These are phyloP conservation scores for Mellivora capensis DNA, from an alignment of 2,113 vertebrate species.

Conservation along the genomic window DNA sequence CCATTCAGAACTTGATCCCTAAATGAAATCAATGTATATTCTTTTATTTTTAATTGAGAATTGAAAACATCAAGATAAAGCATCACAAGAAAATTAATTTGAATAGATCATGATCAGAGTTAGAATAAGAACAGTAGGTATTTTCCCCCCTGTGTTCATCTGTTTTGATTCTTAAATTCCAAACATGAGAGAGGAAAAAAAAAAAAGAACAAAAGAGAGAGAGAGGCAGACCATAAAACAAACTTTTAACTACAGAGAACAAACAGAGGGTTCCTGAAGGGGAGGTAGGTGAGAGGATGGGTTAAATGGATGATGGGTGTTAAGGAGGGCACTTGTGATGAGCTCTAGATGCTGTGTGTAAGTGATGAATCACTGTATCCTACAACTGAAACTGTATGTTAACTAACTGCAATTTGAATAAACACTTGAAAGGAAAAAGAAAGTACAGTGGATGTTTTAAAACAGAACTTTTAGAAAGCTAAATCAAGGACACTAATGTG, in stretches of 20 bases:
- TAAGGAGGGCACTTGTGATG: neutral
- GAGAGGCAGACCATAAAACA: neutral
- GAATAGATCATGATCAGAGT: neutral
- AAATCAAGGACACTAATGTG: neutral
- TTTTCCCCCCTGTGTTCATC: neutral
- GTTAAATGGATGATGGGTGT: neutral
- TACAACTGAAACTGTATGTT: neutral
- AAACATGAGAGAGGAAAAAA: neutral
- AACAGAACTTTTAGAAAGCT: slow-evolving; percentile 9
- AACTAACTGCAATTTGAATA: neutral
- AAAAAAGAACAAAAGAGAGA: neutral
- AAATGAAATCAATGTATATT: neutral
- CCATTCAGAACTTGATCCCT: neutral
- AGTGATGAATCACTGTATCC: neutral
- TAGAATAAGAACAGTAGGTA: neutral
- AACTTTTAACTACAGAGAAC: neutral
- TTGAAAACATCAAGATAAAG: neutral
- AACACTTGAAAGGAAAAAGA: neutral
- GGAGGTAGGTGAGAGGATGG: neutral
- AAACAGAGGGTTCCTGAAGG: neutral
- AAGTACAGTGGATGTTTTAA: neutral
- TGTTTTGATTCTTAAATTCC: neutral
- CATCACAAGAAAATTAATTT: neutral
- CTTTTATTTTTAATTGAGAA: neutral
- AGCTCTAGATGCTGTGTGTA: neutral